phyloP scores from a whole-genome alignment of 2,888 invertebrate genomes.

The Drosophila fulvimacula region DNA sequence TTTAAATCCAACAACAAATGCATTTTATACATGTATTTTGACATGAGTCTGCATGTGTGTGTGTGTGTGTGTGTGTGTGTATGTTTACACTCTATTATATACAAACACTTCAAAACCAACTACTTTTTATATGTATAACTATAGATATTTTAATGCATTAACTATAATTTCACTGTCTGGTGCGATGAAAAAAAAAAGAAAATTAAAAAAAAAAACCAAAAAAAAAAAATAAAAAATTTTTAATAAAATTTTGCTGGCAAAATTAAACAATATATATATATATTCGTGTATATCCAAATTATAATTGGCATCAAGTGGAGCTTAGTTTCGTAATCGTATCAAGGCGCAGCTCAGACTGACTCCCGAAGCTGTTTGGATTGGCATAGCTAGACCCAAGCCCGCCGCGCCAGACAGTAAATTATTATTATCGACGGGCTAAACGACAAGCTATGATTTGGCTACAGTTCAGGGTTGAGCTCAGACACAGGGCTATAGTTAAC shows the following conservation, averaged over 20 bases:
- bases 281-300: neutral
- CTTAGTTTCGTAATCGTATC: neutral
- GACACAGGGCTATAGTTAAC: conserved; percentile 54
- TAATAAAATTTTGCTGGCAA: conserved; percentile 13
- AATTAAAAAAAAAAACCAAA: neutral
- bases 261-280: conserved; percentile 1
- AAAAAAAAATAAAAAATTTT: neutral
- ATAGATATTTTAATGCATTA: conserved; percentile 14
- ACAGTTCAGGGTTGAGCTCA: conserved; percentile 42
- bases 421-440: neutral
- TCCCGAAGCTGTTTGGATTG: neutral
- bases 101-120: conserved; percentile 8
- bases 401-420: conserved; percentile 38
- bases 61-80: conserved; percentile 4
- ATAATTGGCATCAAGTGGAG: neutral
- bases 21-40: conserved; percentile 8
- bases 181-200: conserved; percentile 9
- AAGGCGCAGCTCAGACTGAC: neutral
- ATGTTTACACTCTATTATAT: neutral
- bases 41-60: neutral
- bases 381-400: neutral
- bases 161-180: conserved; percentile 27
- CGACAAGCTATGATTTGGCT: conserved; percentile 12
- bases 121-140: conserved; percentile 12
- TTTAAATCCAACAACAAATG: neutral